Percentiles rank a stretch among this genome's conserved stretches.
phyloP scores from a whole-genome alignment of 2,797 vertebrate species.

The Clarias fuscus region DNA sequence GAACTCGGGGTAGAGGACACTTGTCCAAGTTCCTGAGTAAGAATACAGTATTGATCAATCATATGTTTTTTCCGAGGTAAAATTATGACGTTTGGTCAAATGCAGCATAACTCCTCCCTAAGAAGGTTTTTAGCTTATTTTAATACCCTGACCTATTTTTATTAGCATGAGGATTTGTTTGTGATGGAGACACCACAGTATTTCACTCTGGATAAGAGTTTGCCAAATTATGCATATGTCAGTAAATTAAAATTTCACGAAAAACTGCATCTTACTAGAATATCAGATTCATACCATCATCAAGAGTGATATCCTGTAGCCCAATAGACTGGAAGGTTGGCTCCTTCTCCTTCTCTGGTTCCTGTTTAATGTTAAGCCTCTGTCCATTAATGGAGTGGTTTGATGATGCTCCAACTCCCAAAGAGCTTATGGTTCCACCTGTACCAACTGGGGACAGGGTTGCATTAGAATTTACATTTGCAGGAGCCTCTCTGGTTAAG shows the following conservation, averaged over 20 bases:
- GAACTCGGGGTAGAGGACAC: background rate
- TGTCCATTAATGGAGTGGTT: slow-evolving; percentile 65
- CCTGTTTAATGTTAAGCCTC: slow-evolving; percentile 80
- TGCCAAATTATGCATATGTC: background rate
- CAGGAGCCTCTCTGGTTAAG: slow-evolving; percentile 32
- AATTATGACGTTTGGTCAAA: background rate
- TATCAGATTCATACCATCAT: slow-evolving; percentile 84
- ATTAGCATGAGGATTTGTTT: background rate
- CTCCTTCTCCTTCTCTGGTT: slow-evolving; percentile 82
- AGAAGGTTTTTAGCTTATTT: background rate
- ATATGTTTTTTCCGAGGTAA: background rate
- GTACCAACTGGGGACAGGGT: slow-evolving; percentile 66
- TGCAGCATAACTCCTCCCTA: background rate
- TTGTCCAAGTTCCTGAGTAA: background rate
- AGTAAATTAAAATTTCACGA: background rate
- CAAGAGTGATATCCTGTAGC: slow-evolving; percentile 92
- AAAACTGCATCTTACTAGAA: background rate
- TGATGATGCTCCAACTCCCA: slow-evolving; percentile 67
- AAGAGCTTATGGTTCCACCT: slow-evolving; percentile 63
- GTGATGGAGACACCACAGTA: background rate
- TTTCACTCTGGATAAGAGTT: background rate
- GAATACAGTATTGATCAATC: background rate
- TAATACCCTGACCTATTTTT: background rate
- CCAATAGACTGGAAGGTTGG: slow-evolving; percentile 79
- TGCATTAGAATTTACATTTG: slow-evolving; percentile 61